Evolutionary conservation across 2,113 vertebrate species (phyloP), one percentile per base, ranked within the genome.

Genomic region (Cariama cristata): DNA sequence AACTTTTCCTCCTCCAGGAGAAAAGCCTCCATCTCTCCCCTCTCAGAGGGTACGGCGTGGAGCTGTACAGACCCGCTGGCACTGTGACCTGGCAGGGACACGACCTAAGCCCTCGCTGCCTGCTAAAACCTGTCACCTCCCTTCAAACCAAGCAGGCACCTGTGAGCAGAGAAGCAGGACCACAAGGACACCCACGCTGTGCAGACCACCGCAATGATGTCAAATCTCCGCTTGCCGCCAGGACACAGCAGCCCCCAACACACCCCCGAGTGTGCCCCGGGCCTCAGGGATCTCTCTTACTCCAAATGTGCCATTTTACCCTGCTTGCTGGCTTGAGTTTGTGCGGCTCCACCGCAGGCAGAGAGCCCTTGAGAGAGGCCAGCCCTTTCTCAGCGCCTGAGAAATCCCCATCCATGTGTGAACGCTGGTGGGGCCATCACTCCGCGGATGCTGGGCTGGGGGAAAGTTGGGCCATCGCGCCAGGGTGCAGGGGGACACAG

Each of bases 1-100:
- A 97, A 97, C 86, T 97, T 97, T 79, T 82, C 62, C 32, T 75
- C 26, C 44, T 89, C 21, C 45, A 24, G 22, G 27, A 93, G 56
- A 26, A 86, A 84, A 92, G 13, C 52, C 40, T 82, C 26, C 33
- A 56, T 27, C 60, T 56, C 79, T 42, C 19, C 15, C 24, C 13
- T 55, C 28, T 71, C 52, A 4, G 33, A 66, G 32, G 24, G 2
- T 44, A 15, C 1, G 15, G 20, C 1, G 2, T 5, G 44, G 87
- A 86, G 30, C 64, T 38, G 52, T 30, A 58, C 1, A 11, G 86
- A 53, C 27, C 40, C 21, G 49, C 40, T 35, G 67, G 49, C 75
- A 56, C 79, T 0, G 0, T 40, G 60, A 82, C 58, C 64, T 18
- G 58, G 33, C 12, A 14, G 56, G n/a, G 40, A 60, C 80, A 4